A percentile compares a stretch with the other conserved stretches of the same genome.
These are phyloP conservation scores for Cyprinus carpio DNA, from an alignment of 2,113 vertebrate genomes.

Conservation along the genomic window DNA sequence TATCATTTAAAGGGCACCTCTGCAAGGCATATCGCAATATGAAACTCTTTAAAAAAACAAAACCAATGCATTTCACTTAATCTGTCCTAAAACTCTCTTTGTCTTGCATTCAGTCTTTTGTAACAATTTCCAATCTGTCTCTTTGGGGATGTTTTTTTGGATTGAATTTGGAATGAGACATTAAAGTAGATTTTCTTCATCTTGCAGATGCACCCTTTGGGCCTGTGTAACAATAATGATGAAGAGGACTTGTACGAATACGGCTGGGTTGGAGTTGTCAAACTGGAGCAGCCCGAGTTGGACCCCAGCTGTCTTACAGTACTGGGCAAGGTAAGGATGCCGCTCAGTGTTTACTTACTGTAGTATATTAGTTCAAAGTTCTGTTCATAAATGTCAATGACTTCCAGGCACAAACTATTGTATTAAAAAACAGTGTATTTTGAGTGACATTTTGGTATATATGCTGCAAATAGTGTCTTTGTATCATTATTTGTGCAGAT, in stretches of 20 bases:
- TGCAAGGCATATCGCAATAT: not conserved
- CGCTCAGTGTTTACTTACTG: not conserved
- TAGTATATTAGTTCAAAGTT: not conserved
- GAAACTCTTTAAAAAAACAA: not conserved
- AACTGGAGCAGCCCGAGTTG: conserved; percentile 93
- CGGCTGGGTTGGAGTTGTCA: conserved; percentile 99
- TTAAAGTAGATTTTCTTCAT: conserved; percentile 48
- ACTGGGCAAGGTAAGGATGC: conserved; percentile 89
- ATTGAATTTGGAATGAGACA: not conserved
- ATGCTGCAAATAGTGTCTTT: not conserved
- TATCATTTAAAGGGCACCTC: not conserved
- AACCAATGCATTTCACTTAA: not conserved
- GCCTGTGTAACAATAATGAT: conserved; percentile 96
- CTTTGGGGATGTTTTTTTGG: not conserved
- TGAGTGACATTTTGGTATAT: not conserved
- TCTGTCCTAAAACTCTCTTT: not conserved
- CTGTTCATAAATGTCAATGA: not conserved
- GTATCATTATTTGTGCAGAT: not conserved
- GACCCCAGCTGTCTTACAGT: conserved; percentile 96
- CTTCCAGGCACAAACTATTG: not conserved
- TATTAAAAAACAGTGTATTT: not conserved
- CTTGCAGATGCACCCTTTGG: conserved; percentile 94
- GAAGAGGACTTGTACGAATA: conserved; percentile 97
- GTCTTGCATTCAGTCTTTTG: not conserved
- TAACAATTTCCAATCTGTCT: not conserved